A percentile compares a stretch with the other conserved stretches of the same genome.
phyloP scores from a whole-genome alignment of 2,888 invertebrate genomes.

The Orthonychiurus folsomi region DNA sequence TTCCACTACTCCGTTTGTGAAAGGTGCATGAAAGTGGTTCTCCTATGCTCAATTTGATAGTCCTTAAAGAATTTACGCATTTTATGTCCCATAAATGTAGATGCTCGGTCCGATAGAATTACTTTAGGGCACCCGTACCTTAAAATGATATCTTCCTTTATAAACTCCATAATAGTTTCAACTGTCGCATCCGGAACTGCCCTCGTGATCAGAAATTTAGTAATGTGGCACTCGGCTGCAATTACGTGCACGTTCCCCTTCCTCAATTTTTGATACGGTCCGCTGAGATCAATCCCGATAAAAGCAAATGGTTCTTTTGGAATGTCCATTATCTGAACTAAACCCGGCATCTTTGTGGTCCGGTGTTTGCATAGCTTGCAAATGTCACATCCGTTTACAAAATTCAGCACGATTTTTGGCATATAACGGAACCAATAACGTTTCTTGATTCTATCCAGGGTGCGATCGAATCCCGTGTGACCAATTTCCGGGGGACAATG shows the following conservation, averaged over 20 bases:
- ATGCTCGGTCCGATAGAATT: slow-evolving; percentile 19
- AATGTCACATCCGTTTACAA: slow-evolving; percentile 17
- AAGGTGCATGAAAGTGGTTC: slow-evolving; percentile 20
- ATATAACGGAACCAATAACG: slow-evolving; percentile 23
- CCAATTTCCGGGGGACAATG: slow-evolving; percentile 7
- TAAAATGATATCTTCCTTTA: slow-evolving; percentile 11
- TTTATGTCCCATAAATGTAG: slow-evolving; percentile 15
- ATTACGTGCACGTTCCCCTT: slow-evolving; percentile 17
- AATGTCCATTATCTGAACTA: background rate
- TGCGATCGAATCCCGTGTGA: slow-evolving; percentile 29
- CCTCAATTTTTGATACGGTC: slow-evolving; percentile 20
- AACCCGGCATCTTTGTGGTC: background rate
- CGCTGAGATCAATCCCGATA: slow-evolving; percentile 24
- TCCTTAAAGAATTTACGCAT: slow-evolving; percentile 13
- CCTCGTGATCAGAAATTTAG: slow-evolving; percentile 18
- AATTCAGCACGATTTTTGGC: slow-evolving; percentile 18
- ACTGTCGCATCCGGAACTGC: slow-evolving; percentile 1
- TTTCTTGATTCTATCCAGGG: slow-evolving; percentile 19
- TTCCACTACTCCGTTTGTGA: slow-evolving; percentile 23
- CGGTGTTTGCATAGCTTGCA: slow-evolving; percentile 21
- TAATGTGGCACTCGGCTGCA: slow-evolving; percentile 16
- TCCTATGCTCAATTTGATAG: slow-evolving; percentile 15
- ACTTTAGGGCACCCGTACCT: slow-evolving; percentile 17
- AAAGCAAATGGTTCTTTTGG: slow-evolving; percentile 14
- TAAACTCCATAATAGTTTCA: background rate